Base-by-base conservation (phyloP, 2,888 invertebrate species). In the Pediacus dermestoides region DNA sequence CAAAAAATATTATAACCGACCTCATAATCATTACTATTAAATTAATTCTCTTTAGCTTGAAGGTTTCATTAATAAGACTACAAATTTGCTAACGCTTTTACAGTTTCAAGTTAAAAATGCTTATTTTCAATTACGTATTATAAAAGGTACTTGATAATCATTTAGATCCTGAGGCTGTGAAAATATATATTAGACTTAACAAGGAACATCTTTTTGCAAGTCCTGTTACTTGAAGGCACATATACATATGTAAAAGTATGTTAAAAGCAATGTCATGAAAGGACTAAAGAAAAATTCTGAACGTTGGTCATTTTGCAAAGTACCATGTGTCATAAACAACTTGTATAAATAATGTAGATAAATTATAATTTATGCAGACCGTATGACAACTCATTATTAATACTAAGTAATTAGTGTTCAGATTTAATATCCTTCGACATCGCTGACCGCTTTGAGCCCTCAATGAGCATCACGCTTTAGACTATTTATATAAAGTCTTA, bases 301-400 rank as follows among this genome's bases (percentile, higher is more conserved):
- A 10, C 10, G 13, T 13, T 28, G 13, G 13, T 28, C 28, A 25
- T 28, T 13, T 3, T 28, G 14, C 3, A 11, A 28, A 11, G 14
- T 9, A 3, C 3, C 7, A 7, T 13, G n/a, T 11, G 14, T 11
- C 23, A 23, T 23, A 23, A 28, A 13, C 28, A 13, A 28, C 14
- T n/a, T 3, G n/a, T 11, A 28, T 28, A 13, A 13, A 28, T 28
- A 28, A 28, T 28, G 28, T 11, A 28, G n/a, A 28, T 28, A 28
- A 28, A 28, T 28, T 28, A 14, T 28, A 13, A 28, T 28, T 28
- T 9, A 28, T 28, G 28, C 3, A 7, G 9, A 4, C 25, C 25
- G 25, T 10, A 3, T 28, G 28, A 28, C 28, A 28, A 28, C 13
- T 13, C 28, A 28, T 28, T 28, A 28, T 28, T 28, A 28, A 28